Base-by-base conservation (phyloP, 2,888 invertebrate species). In the Phanerotoma sp. region DNA sequence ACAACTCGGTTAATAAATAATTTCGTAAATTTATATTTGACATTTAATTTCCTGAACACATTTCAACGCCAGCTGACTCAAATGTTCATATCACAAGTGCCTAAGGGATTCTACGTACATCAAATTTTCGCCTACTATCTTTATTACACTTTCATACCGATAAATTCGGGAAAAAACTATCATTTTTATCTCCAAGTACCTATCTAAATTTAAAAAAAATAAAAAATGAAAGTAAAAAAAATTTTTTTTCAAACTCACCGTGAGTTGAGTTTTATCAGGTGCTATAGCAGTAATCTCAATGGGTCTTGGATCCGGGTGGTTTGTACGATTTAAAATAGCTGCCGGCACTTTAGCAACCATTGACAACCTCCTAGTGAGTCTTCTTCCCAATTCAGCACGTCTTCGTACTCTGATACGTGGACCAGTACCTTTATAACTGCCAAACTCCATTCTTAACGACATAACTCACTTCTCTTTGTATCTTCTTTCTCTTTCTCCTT, bases 231-330 rank as follows among this genome's bases (percentile, higher is more conserved):
- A 13, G 7, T n/a, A 35, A 15, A 11, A 13, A 13, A 47, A 25
- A 3, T 7, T n/a, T n/a, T n/a, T n/a, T n/a, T n/a, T 32, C 41
- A 13, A 51, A 73, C 77, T 79, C 77, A 86, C 86, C 80, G 84
- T 83, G 77, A 81, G 82, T 68, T 84, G 85, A 9, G 83, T 81
- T 77, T 85, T 85, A 69, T 86, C 85, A 28, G 86, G 86, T 35
- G 83, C 82, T 66, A 85, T 85, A 56, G 85, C 80, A 11, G 84
- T 83, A 54, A 86, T 80, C 64, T 85, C 85, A 63, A 84, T 81
- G 42, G 81, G 77, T 66, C 82, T 79, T 5, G 74, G 74, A 48
- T 75, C 75, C 25, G 76, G 74, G 15, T 71, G 72, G 62, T 69
- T 68, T n/a, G 71, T 68, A 61, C 81, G 81, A 67, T 82, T 83